phyloP scores from a whole-genome alignment of 2,113 vertebrate genomes.

The Neolamprologus ventralis region DNA sequence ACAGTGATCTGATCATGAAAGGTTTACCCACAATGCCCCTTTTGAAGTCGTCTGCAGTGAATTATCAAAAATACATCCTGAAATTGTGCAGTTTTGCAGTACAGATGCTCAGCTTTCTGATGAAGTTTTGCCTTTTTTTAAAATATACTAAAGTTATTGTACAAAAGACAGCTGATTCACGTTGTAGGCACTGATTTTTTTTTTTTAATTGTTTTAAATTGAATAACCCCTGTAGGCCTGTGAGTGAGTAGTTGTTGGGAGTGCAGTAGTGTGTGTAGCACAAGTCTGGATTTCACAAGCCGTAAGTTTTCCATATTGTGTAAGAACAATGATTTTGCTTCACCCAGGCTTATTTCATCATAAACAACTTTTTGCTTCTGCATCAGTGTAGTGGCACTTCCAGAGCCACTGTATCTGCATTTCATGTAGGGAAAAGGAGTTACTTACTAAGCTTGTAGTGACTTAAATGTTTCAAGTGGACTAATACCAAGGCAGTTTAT shows the following conservation, averaged over 20 bases:
- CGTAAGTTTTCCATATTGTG: neutral
- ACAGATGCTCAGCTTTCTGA: neutral
- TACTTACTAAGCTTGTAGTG: neutral
- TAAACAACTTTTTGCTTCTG: neutral
- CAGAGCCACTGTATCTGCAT: neutral
- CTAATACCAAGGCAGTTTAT: neutral
- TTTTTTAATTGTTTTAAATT: neutral
- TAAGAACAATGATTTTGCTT: neutral
- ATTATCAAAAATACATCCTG: neutral
- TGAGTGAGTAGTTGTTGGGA: neutral
- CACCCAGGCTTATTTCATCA: neutral
- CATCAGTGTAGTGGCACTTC: neutral
- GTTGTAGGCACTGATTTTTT: neutral
- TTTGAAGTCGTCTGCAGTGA: neutral
- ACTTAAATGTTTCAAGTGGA: neutral
- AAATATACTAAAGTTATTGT: neutral
- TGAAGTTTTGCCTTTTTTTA: accelerated
- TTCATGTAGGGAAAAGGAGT: neutral
- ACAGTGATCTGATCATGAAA: neutral
- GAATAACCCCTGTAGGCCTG: accelerated
- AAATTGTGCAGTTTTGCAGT: neutral
- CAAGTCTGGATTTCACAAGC: neutral
- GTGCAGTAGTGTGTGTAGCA: neutral
- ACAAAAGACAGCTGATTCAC: neutral
- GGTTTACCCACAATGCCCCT: neutral